Evolutionary conservation across 2,113 vertebrate genomes (phyloP), one percentile per base, ranked within the genome.

Genomic region (Menidia beryllina): DNA sequence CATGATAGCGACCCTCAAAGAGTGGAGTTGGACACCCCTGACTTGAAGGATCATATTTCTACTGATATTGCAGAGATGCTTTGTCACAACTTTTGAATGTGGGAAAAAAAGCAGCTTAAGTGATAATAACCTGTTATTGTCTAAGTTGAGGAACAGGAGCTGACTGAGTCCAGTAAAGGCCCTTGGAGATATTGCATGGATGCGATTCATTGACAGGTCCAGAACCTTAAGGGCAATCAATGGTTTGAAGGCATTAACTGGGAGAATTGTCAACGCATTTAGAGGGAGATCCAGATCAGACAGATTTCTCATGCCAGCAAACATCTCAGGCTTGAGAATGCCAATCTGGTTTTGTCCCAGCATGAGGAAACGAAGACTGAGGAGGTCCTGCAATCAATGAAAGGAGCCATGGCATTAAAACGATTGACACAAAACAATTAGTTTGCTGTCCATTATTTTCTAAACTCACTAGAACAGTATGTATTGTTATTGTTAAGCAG

Each of bases 331-430:
- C 64, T 86, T 90, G 30, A 95, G 54, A 14, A 20, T 55, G 3
- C 82, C 60, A 36, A 94, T 92, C 69, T 90, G 90, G 79, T 94
- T 95, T 52, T 93, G 91, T 10, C 93, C 92, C 77, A 94, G 75
- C 92, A 94, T 91, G 41, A 95, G 91, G 69, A 94, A 95, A 25
- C 92, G 91, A 11, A 94, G 92, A 76, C 91, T 94, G 30, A 91
- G 77, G 20, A 94, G 91, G 50, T 93, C 91, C 89, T 91, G 19
- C 6, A 70, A n/a, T 75, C 2, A 70, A 2, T 14, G 10, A n/a
- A 21, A 49, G 30, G 2, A n/a, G n/a, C 0, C 14, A 23, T 1
- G 2, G 1, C 17, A 15, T n/a, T 55, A 7, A 72, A 10, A 60
- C 56, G 14, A 27, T 23, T 75, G 7, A 10, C 24, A 6, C 39